Conservation (phyloP, 2,113 vertebrate genomes). For the Athene cunicularia region DNA sequence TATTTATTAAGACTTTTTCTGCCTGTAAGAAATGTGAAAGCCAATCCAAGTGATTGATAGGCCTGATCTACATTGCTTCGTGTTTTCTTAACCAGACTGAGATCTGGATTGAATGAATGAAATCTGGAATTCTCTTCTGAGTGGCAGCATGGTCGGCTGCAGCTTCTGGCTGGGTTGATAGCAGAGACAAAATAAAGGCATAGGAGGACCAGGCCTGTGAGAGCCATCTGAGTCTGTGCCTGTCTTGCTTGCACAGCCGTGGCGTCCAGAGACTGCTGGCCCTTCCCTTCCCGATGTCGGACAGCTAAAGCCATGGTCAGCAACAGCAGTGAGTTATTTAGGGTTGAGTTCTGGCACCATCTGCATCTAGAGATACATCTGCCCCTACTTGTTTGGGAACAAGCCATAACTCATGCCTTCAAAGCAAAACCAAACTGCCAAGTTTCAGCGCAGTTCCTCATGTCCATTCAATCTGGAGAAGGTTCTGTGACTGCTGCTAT, state of each 20-base stretch:
- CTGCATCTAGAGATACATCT: not conserved
- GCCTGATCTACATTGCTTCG: not conserved
- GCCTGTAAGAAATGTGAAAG: not conserved
- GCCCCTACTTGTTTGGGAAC: not conserved
- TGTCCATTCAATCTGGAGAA: not conserved
- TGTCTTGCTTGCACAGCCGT: not conserved
- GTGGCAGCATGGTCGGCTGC: not conserved
- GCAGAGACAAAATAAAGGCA: not conserved
- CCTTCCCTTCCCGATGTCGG: rapidly evolving
- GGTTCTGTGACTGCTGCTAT: not conserved
- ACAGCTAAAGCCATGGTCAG: not conserved
- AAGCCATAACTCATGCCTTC: not conserved
- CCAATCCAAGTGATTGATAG: not conserved
- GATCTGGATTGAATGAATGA: not conserved
- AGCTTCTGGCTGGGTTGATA: not conserved
- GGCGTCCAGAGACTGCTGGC: not conserved
- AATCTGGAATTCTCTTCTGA: not conserved
- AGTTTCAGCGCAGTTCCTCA: not conserved
- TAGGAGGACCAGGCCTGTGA: not conserved
- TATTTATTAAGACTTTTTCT: conserved; percentile 6
- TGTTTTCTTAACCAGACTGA: not conserved
- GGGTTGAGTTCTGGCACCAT: not conserved
- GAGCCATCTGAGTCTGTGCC: not conserved
- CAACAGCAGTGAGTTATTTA: not conserved
- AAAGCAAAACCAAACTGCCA: not conserved